Conservation (phyloP, 2,113 vertebrate species). For the Lophotis ruficrista region DNA sequence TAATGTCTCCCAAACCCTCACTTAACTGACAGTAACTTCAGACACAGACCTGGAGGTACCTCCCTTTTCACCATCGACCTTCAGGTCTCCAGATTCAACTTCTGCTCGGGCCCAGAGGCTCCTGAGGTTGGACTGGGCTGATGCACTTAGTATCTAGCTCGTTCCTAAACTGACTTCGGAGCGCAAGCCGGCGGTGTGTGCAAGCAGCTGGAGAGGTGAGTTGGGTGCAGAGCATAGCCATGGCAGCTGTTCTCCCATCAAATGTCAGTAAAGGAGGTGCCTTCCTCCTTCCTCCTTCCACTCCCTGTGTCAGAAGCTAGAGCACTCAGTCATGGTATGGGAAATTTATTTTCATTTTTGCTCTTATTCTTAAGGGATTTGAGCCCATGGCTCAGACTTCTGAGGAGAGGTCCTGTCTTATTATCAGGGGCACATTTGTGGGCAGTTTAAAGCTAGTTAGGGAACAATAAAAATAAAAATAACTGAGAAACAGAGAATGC, state of each 20-base stretch:
- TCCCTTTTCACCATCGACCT: neutral
- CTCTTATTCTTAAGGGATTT: neutral
- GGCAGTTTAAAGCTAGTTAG: neutral
- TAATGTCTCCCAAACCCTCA: neutral
- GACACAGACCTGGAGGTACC: neutral
- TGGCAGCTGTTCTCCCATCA: neutral
- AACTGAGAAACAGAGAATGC: neutral
- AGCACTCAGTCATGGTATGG: neutral
- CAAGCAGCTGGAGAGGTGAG: neutral
- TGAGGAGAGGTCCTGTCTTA: neutral
- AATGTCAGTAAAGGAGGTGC: neutral
- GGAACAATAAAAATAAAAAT: neutral
- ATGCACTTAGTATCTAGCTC: neutral
- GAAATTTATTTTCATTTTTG: neutral
- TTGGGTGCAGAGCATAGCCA: neutral
- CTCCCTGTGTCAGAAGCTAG: neutral
- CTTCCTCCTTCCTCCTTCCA: neutral
- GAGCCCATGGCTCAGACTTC: neutral
- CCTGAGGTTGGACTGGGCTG: neutral
- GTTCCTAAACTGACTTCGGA: neutral
- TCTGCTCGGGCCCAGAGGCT: neutral
- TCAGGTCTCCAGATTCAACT: neutral
- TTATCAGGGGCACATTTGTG: neutral
- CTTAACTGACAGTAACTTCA: neutral
- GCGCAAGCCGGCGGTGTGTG: fast-evolving